Evolutionary conservation across 2,113 vertebrate genomes (phyloP).

Genomic region (Albula glossodonta): DNA sequence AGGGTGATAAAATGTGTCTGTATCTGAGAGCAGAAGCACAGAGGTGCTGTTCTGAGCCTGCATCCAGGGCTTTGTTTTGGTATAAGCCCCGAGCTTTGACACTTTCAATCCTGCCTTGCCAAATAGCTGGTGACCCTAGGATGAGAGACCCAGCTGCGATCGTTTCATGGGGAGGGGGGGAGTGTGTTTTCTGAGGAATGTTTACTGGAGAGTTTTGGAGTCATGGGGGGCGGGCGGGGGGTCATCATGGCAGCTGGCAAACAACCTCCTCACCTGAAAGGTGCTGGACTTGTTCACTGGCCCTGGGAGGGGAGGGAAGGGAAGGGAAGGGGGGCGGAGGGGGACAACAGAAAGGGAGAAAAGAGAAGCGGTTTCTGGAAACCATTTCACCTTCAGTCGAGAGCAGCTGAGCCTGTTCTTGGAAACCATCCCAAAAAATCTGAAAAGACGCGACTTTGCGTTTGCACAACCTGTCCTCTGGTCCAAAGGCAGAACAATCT

Average conservation of each 20-base stretch:
- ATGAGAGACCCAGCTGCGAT: background rate
- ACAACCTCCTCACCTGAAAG: constrained; percentile 37
- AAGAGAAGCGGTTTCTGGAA: background rate
- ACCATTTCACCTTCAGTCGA: background rate
- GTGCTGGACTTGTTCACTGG: constrained; percentile 13
- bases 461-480: background rate
- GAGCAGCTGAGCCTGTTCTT: background rate
- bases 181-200: constrained; percentile 18
- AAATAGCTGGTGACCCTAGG: background rate
- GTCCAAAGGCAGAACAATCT: background rate
- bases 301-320: too few relatives aligned
- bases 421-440: background rate
- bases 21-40: background rate
- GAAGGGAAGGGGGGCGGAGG: background rate
- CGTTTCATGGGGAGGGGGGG: background rate
- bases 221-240: constrained; percentile 13
- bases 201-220: background rate
- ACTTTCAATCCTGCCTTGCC: constrained; percentile 16
- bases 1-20: too few relatives aligned
- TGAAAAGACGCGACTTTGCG: background rate
- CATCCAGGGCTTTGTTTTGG: background rate
- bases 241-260: constrained; percentile 32
- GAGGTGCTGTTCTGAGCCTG: background rate
- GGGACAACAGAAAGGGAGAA: background rate
- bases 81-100: background rate